Percentiles rank a stretch among this genome's conserved stretches.
phyloP scores from a whole-genome alignment of 35 echinoderm and acorn worm species.

The Patiria miniata region DNA sequence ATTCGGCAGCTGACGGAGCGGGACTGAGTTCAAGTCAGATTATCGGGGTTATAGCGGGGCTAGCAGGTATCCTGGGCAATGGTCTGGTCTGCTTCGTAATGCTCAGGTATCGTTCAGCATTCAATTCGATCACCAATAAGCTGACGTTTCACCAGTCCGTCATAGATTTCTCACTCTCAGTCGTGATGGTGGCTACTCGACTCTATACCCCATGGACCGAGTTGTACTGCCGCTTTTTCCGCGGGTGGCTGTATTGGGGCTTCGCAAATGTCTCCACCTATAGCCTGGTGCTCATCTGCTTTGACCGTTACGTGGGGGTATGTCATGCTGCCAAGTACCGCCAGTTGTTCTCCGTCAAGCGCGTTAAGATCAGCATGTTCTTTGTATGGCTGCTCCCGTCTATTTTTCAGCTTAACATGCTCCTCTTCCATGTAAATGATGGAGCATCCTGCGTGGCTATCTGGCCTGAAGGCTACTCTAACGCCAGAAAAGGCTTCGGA shows the following conservation, averaged over 20 bases:
- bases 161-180: neutral
- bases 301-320: neutral
- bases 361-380: neutral
- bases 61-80: neutral
- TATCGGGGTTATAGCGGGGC: neutral
- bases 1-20: no score
- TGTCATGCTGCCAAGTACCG: neutral
- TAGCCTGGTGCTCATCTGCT: neutral
- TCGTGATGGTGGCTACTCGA: neutral
- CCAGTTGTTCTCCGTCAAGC: neutral
- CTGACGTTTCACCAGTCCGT: slow-evolving; percentile 2
- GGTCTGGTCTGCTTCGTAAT: slow-evolving; percentile 14
- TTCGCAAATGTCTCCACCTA: neutral
- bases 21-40: neutral
- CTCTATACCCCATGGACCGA: neutral
- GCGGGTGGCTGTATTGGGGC: neutral
- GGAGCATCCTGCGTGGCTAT: neutral
- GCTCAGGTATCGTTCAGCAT: neutral
- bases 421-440: neutral
- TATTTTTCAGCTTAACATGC: neutral
- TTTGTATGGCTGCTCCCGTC: neutral
- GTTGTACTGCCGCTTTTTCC: neutral
- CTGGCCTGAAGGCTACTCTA: neutral
- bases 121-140: neutral
- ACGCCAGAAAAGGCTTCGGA: neutral